Conservation (phyloP, 2,113 vertebrate genomes). For the Dasyprocta punctata region DNA sequence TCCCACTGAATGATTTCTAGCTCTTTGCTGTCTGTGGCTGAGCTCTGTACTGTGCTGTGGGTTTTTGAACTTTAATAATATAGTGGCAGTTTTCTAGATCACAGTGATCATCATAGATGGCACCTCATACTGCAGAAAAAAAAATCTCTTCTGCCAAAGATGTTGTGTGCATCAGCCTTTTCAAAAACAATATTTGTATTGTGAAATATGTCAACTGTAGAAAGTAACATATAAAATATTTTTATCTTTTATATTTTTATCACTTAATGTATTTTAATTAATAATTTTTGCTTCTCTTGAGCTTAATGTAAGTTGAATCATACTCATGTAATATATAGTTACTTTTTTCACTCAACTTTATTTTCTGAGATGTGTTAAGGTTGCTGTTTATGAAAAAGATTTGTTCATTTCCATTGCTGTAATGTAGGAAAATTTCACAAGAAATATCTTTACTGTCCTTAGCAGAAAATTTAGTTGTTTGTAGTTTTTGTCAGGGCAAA, state of each 20-base stretch:
- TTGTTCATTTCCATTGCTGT: neutral
- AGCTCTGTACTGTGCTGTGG: neutral
- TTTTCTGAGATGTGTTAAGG: neutral
- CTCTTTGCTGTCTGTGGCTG: neutral
- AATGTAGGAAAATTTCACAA: constrained; percentile 9
- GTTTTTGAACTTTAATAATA: neutral
- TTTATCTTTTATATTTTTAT: constrained; percentile 33
- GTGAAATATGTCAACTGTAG: neutral
- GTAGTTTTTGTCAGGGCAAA: neutral
- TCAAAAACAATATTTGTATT: neutral
- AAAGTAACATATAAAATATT: neutral
- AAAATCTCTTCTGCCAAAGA: neutral
- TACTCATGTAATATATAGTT: neutral
- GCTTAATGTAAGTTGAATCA: neutral
- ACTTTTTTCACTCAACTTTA: neutral
- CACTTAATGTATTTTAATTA: neutral
- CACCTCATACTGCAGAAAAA: neutral
- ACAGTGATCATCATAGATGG: neutral
- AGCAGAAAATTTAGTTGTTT: neutral
- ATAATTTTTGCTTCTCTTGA: constrained; percentile 3
- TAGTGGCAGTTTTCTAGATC: neutral
- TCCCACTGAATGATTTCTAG: neutral
- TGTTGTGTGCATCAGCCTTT: neutral
- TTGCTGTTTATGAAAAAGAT: neutral
- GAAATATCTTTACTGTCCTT: neutral